phyloP scores from a whole-genome alignment of 2,888 invertebrate genomes.

The Pandemis heparana region DNA sequence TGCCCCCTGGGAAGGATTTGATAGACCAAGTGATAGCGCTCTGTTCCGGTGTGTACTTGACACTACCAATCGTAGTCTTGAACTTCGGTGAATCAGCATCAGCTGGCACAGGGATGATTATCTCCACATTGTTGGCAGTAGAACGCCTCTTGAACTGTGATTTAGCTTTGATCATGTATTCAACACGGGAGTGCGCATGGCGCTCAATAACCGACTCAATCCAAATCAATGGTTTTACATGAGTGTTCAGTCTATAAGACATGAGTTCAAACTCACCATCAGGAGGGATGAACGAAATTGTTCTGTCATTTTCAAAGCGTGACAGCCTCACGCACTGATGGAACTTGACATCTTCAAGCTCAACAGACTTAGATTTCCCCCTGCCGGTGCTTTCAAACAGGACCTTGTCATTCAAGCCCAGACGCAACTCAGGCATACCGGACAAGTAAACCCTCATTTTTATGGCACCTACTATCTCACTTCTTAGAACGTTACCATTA shows the following conservation, averaged over 20 bases:
- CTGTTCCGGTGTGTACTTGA: slow-evolving; percentile 98
- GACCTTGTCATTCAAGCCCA: slow-evolving; percentile 99
- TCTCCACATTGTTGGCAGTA: slow-evolving; percentile 99
- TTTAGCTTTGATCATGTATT: slow-evolving; percentile 99
- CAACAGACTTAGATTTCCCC: slow-evolving; percentile 99
- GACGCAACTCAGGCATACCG: slow-evolving; percentile 98
- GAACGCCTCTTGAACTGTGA: slow-evolving; percentile 99
- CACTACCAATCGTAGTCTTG: slow-evolving; percentile 98
- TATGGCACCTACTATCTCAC: slow-evolving; percentile 99
- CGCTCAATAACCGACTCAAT: slow-evolving; percentile 99
- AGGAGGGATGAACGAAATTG: slow-evolving; percentile 99
- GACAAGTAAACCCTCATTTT: slow-evolving; percentile 99
- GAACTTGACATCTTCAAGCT: slow-evolving; percentile 99
- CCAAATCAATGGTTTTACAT: slow-evolving; percentile 99
- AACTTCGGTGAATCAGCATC: slow-evolving; percentile 99
- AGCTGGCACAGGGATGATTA: slow-evolving; percentile 97
- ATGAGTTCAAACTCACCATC: slow-evolving; percentile 99
- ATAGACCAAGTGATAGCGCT: slow-evolving; percentile 99
- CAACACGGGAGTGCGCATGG: slow-evolving; percentile 98
- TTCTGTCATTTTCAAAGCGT: slow-evolving; percentile 98
- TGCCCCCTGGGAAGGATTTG: slow-evolving; percentile 99
- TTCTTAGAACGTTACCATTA: slow-evolving; percentile 97
- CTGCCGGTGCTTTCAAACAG: slow-evolving; percentile 98
- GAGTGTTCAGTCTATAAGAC: slow-evolving; percentile 98
- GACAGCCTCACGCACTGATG: slow-evolving; percentile 99